Percentiles rank a stretch among this genome's conserved stretches.
Conservation (phyloP, 2,797 vertebrate species). For the Acanthis flammea region DNA sequence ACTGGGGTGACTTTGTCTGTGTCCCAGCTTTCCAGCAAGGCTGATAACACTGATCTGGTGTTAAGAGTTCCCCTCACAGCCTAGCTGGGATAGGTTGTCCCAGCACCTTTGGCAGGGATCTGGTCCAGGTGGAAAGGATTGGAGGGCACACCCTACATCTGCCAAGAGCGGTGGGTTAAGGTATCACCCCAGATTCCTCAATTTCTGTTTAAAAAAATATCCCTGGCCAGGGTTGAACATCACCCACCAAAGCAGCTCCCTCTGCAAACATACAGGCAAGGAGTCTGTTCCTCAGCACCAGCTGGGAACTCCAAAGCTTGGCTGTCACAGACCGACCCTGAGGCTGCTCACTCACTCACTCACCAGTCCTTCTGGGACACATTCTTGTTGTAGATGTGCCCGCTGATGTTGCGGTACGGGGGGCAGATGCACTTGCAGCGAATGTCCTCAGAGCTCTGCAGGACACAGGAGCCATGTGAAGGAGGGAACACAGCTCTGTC, state of each 20-base stretch:
- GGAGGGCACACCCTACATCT: neutral
- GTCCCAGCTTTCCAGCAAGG: neutral
- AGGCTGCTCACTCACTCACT: conserved; percentile 42
- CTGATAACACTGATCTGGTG: neutral
- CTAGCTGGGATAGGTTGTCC: neutral
- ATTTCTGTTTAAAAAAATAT: neutral
- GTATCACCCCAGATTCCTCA: neutral
- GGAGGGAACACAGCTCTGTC: neutral
- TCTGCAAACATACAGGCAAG: neutral
- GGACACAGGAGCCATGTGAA: neutral
- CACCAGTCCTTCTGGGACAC: conserved; percentile 95
- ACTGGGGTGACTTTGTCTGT: neutral
- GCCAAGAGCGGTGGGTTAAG: neutral
- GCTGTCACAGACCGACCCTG: rapidly evolving
- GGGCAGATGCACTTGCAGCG: conserved; percentile 97
- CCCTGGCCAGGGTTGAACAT: neutral
- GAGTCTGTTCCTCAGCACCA: neutral
- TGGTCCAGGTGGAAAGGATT: neutral
- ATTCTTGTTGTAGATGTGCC: conserved; percentile 92
- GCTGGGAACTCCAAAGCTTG: neutral
- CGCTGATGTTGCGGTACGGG: conserved; percentile 89
- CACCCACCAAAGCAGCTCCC: neutral
- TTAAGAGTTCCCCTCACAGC: neutral
- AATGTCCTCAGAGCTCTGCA: conserved; percentile 90
- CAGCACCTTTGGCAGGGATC: neutral